A percentile compares a stretch with the other conserved stretches of the same genome.
Evolutionary conservation across 2,113 vertebrate genomes (phyloP).

Genomic region (Tautogolabrus adspersus): DNA sequence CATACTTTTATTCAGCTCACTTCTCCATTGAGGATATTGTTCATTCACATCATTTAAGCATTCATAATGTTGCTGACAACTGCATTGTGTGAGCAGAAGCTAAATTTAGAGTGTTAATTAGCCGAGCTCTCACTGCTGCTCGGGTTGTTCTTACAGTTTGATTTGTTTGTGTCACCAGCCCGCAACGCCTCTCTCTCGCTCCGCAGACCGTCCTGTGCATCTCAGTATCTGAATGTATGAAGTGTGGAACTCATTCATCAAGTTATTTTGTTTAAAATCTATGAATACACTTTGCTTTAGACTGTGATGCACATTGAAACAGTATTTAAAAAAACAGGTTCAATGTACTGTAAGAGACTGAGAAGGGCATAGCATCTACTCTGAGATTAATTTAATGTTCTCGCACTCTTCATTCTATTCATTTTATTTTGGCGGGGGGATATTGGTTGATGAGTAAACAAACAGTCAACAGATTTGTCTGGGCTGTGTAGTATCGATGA

Average conservation of each 20-base stretch:
- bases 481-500: slow-evolving; percentile 34
- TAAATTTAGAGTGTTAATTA: slow-evolving; percentile 76
- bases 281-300: too few relatives aligned
- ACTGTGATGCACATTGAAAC: too few relatives aligned
- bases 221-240: slow-evolving; percentile 10
- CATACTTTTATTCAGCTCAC: neutral
- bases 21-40: slow-evolving; percentile 15
- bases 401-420: too few relatives aligned
- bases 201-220: neutral
- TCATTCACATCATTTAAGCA: slow-evolving; percentile 50
- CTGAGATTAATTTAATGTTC: too few relatives aligned
- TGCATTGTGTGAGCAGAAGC: slow-evolving; percentile 50
- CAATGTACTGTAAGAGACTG: too few relatives aligned
- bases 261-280: too few relatives aligned
- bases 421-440: too few relatives aligned
- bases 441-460: slow-evolving; percentile 53
- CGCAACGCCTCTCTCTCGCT: slow-evolving; percentile 13
- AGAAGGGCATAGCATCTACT: too few relatives aligned
- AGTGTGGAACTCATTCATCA: too few relatives aligned
- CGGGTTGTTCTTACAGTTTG: slow-evolving; percentile 47
- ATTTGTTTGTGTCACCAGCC: slow-evolving; percentile 53
- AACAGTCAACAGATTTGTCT: slow-evolving; percentile 58
- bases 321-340: too few relatives aligned
- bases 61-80: slow-evolving; percentile 54
- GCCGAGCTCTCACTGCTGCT: slow-evolving; percentile 49